Evolutionary conservation across 1,140 invertebrate genomes (phyloP), one percentile per base, ranked within the genome.

Genomic region (Heliothis subflexa): DNA sequence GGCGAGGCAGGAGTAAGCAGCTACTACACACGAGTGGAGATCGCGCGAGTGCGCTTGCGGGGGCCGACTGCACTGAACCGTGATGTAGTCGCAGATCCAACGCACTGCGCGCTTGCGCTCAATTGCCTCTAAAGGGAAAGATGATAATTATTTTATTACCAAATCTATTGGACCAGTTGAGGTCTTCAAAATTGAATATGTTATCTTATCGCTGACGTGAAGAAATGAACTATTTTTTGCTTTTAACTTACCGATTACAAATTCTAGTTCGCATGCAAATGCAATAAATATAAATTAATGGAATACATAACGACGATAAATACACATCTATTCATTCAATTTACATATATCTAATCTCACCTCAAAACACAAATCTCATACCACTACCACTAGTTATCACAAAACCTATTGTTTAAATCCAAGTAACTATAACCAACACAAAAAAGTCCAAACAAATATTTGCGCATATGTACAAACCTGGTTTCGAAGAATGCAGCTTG

Each of bases 1-100:
- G 11, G 97, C 97, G 47, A 99, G 96, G 90, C 98, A 99, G 64
- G 97, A 96, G 94, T 98, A 99, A 0, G 99, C 98, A 18, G 98
- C 98, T 21, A 99, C 98, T 81, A 99, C 99, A 78, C 98, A 98
- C 5, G 99, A 99, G 95, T 99, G 99, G 73, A 99, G 96, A 95
- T 99, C 99, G 93, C 98, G 98, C 9, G 99, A 99, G 96, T 99
- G 99, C 61, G 97, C 97, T 61, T 97, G 98, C 33, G 99, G 98
- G 18, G 99, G 99, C 70, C 99, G 96, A 81, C 97, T 98, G 95
- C 99, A 99, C 95, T 99, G 99, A 91, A 97, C 97, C 33, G 98
- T 97, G 85, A 99, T 99, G 91, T 99, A 99, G 95, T 99, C 98
- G 94, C 98, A 99, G 71, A 99, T 96, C 98, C 99, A 99, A 91